phyloP scores from a whole-genome alignment of 2,797 vertebrate species.

The Tarsius wallacei region DNA sequence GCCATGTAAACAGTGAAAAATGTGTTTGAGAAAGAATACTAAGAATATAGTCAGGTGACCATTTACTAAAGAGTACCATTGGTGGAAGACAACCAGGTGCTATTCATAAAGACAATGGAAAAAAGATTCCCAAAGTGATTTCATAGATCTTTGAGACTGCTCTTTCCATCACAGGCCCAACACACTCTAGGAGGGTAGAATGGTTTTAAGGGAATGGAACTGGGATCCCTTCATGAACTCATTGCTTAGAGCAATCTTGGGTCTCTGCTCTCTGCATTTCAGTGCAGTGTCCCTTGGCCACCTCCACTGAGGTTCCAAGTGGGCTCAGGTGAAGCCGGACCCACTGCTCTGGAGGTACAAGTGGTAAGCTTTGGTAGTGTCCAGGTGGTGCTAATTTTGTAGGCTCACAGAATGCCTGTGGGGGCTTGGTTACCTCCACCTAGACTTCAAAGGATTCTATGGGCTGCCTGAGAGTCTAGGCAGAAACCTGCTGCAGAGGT shows the following conservation, averaged over 20 bases:
- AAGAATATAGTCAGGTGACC: background rate
- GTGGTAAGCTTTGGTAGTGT: background rate
- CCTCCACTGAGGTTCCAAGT: background rate
- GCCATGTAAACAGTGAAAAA: background rate
- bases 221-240: background rate
- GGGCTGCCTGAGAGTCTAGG: background rate
- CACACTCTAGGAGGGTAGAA: background rate
- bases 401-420: background rate
- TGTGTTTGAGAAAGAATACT: background rate
- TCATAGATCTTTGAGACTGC: background rate
- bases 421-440: background rate
- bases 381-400: background rate
- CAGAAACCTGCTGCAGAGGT: background rate
- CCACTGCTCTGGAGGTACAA: background rate
- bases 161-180: background rate
- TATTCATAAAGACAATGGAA: background rate
- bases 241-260: background rate
- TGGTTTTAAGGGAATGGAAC: background rate
- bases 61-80: background rate
- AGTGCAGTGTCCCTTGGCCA: background rate
- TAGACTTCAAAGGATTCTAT: background rate
- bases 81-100: background rate
- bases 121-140: background rate
- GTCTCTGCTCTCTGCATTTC: background rate
- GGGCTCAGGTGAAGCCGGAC: background rate